A percentile compares a stretch with the other conserved stretches of the same genome.
These are phyloP conservation scores for Pseudococcus jackbeardsleyi DNA, from an alignment of 2,888 invertebrate species.

Conservation along the genomic window DNA sequence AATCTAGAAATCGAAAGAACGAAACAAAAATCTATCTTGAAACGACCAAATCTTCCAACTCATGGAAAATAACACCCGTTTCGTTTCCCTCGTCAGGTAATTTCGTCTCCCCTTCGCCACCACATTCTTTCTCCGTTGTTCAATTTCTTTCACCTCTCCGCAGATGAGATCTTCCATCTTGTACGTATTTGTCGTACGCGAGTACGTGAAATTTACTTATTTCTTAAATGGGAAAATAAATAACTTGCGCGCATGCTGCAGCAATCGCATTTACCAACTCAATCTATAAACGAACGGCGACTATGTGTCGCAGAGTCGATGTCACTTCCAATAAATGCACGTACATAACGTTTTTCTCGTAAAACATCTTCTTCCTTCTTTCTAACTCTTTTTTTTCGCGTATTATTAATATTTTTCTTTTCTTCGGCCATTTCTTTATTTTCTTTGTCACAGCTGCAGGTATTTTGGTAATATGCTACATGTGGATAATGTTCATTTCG, in stretches of 20 bases:
- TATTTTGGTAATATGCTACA: background rate
- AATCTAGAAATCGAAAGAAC: no score
- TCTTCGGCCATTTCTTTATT: constrained; percentile 13
- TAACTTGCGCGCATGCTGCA: background rate
- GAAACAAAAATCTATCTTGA: no score
- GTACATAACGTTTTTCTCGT: background rate
- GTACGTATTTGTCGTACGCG: constrained; percentile 12
- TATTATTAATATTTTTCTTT: constrained; percentile 1
- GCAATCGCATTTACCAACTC: background rate
- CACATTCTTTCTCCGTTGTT: background rate
- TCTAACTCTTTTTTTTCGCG: background rate
- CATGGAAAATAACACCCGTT: no score
- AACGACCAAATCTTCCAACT: no score
- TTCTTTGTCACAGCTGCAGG: background rate
- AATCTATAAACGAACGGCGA: background rate
- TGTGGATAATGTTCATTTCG: background rate
- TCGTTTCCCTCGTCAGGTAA: no score
- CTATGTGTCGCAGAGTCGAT: background rate
- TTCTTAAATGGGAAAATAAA: constrained; percentile 27
- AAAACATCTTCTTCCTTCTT: background rate
- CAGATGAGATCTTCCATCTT: background rate
- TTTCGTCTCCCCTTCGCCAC: no score
- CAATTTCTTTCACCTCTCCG: background rate
- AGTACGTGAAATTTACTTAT: constrained; percentile 50
- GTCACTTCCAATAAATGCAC: background rate